Evolutionary conservation across 2,888 invertebrate species (phyloP), one percentile per base, ranked within the genome.

Genomic region (Drosophila rellima): DNA sequence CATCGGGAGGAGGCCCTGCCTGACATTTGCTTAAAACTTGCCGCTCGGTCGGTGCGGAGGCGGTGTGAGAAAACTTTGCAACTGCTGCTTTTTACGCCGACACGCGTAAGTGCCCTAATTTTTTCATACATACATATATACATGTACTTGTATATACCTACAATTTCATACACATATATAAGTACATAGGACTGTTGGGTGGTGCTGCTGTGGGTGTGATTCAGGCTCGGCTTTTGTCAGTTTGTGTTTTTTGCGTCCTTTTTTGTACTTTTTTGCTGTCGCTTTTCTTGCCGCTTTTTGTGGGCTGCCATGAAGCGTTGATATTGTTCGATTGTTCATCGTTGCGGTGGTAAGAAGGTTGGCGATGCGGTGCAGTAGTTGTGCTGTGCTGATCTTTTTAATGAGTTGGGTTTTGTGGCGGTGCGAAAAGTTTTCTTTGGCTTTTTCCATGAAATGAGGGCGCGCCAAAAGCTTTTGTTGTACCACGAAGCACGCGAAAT

Each of bases 21-120:
- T 82, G 86, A 82, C 88, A 82, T 88, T 83, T 83, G 82, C 88
- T 83, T 83, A 86, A 83, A 78, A 81, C 81, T 82, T 79, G 78
- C 64, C 69, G 50, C 35, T 29, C 37, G 11, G 11, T 51, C 33
- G 40, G 70, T 51, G 62, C 52, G 33, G 52, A 15, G 31, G 18
- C 23, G 51, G 59, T 11, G 31, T 44, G 70, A 18, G 74, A 74
- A 88, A 83, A 83, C 78, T 88, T 88, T 88, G 63, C 69, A 60
- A 65, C 57, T 82, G 60, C 57, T 47, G 35, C 48, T 54, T 44
- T 45, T 52, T 82, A 80, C 80, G 72, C 84, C 87, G 80, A 59
- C 82, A 88, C 87, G 82, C 89, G 87, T 83, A 88, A 88, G 82
- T 83, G 82, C 78, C 82, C 89, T 74, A 83, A 86, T 83, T 82